Evolutionary conservation across 2,888 invertebrate species (phyloP).

Genomic region (Gortyna flavago): DNA sequence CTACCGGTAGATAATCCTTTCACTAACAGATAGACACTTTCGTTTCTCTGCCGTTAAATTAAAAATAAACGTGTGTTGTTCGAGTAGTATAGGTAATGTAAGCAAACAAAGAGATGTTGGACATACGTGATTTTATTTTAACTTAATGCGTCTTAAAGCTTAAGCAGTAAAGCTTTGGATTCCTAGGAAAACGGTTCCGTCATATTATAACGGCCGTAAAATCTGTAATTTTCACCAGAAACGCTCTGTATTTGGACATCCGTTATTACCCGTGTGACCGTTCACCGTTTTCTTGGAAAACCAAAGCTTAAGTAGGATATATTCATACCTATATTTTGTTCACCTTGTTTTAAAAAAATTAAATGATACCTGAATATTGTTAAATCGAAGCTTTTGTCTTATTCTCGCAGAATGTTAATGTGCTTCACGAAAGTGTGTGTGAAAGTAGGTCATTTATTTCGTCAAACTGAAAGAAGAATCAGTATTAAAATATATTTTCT

Average conservation of each 20-base stretch:
- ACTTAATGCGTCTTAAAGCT: background rate
- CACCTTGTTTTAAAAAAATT: background rate
- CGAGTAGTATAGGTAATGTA: constrained; percentile 9
- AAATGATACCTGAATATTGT: background rate
- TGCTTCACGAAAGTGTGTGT: background rate
- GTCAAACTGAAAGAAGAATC: background rate
- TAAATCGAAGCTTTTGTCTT: background rate
- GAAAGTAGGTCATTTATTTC: background rate
- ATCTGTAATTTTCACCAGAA: background rate
- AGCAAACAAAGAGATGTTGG: constrained; percentile 22
- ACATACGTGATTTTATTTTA: background rate
- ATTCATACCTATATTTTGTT: background rate
- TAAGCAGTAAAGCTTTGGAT: background rate
- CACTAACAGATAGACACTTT: constrained; percentile 55
- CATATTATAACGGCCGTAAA: background rate
- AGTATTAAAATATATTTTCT: background rate
- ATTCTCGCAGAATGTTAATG: background rate
- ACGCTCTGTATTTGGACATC: background rate
- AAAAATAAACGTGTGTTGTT: constrained; percentile 45
- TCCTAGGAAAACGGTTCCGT: too few species aligned
- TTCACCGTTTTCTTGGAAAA: background rate
- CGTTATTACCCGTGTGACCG: background rate
- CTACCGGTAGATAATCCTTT: constrained; percentile 57
- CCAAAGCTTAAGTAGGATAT: background rate
- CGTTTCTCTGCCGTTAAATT: constrained; percentile 47